Conservation (phyloP, 2,888 invertebrate species). For the Leptogaster cylindrica region DNA sequence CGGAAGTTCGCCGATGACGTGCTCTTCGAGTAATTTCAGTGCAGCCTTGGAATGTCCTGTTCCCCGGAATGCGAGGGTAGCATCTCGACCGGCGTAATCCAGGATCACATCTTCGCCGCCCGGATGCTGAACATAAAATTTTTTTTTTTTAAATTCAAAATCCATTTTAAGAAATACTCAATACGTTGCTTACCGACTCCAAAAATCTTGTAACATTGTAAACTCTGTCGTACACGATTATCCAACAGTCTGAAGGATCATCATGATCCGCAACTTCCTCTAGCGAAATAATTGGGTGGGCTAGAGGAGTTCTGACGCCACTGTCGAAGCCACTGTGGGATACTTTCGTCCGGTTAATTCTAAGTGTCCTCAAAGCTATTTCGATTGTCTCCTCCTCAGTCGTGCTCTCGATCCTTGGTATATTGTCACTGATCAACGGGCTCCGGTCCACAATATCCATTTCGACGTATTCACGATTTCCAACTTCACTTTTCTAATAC, state of each 20-base stretch:
- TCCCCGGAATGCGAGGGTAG: slow-evolving; percentile 80
- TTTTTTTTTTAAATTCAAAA: no score
- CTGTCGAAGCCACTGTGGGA: slow-evolving; percentile 16
- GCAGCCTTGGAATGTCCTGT: slow-evolving; percentile 78
- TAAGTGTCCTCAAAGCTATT: slow-evolving; percentile 42
- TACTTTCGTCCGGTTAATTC: slow-evolving; percentile 39
- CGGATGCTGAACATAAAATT: slow-evolving; percentile 69
- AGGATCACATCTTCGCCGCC: slow-evolving; percentile 82
- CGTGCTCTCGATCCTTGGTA: slow-evolving; percentile 17
- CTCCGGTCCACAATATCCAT: slow-evolving; percentile 10
- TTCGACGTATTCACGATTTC: neutral
- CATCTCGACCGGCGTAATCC: slow-evolving; percentile 85
- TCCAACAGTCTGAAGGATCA: slow-evolving; percentile 77
- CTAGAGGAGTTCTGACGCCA: slow-evolving; percentile 30
- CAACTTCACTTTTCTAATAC: neutral
- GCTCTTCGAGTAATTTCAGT: slow-evolving; percentile 70
- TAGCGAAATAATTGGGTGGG: slow-evolving; percentile 65
- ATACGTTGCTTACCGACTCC: slow-evolving; percentile 64
- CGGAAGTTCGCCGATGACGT: slow-evolving; percentile 78
- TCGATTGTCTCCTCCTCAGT: slow-evolving; percentile 27
- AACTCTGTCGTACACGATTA: slow-evolving; percentile 84
- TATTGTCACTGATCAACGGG: neutral
- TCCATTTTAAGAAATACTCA: neutral
- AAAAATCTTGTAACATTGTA: slow-evolving; percentile 82
- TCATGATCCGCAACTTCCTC: slow-evolving; percentile 81